Percentiles rank a stretch among this genome's conserved stretches.
phyloP scores from a whole-genome alignment of 2,888 invertebrate genomes.

The Torymus aiolomorphi region DNA sequence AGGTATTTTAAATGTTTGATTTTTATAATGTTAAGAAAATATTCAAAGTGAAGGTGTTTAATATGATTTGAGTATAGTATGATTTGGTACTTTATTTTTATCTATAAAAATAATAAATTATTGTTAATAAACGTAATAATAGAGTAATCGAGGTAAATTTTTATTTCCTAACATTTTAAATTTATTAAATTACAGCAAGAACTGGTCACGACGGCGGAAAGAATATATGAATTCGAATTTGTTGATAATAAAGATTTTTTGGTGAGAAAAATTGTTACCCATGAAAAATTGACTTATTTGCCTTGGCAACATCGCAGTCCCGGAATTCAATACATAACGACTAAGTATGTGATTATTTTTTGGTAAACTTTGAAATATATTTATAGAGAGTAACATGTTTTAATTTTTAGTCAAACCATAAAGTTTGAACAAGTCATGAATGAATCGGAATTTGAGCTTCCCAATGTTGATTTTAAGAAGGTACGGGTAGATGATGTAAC shows the following conservation, averaged over 20 bases:
- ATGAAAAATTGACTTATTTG: constrained; percentile 66
- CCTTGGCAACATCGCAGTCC: constrained; percentile 68
- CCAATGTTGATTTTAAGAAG: constrained; percentile 56
- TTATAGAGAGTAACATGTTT: background rate
- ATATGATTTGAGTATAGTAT: no score
- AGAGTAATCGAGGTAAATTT: no score
- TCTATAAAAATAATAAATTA: no score
- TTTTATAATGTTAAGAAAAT: no score
- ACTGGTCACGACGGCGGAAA: constrained; percentile 62
- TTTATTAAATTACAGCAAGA: constrained; percentile 57
- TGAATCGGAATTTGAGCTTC: constrained; percentile 56
- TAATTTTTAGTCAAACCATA: constrained; percentile 71
- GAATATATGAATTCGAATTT: constrained; percentile 60
- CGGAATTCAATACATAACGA: constrained; percentile 72
- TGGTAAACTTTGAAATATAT: constrained; percentile 14
- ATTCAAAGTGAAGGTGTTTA: no score
- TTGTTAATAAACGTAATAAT: no score
- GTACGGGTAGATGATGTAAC: constrained; percentile 63
- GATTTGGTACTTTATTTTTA: no score
- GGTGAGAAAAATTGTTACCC: constrained; percentile 64
- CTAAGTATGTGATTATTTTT: constrained; percentile 67
- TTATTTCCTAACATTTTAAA: no score
- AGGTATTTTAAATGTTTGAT: no score
- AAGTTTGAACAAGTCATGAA: constrained; percentile 64
- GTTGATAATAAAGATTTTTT: constrained; percentile 61